A percentile compares a stretch with the other conserved stretches of the same genome.
phyloP scores from a whole-genome alignment of 2,888 invertebrate species.

The Conus canariensis region DNA sequence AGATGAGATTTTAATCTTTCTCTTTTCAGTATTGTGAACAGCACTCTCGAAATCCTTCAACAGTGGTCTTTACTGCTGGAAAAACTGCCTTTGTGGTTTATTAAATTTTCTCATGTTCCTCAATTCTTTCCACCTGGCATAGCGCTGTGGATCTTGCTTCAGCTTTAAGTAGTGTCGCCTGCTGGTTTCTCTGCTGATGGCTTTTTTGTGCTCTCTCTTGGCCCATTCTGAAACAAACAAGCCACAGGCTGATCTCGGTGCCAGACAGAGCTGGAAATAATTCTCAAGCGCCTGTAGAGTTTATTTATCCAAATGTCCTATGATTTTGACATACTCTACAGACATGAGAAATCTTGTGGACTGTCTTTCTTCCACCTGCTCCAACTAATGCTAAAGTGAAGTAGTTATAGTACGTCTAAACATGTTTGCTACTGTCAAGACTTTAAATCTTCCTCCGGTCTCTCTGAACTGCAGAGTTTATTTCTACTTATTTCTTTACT shows the following conservation, averaged over 20 bases:
- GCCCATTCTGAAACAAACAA: slow-evolving; percentile 36
- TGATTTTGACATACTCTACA: too few relatives aligned
- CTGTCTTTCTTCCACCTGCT: too few relatives aligned
- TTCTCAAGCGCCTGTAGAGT: not conserved
- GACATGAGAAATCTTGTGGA: too few relatives aligned
- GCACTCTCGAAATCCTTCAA: not conserved
- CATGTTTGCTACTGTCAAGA: too few relatives aligned
- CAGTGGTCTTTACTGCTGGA: not conserved
- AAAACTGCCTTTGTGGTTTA: not conserved
- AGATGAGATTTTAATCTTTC: too few relatives aligned
- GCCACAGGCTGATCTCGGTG: slow-evolving; percentile 2
- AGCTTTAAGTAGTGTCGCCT: slow-evolving; percentile 29
- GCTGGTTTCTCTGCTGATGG: slow-evolving; percentile 31
- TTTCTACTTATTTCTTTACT: too few relatives aligned
- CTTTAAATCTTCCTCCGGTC: too few relatives aligned
- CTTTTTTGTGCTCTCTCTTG: slow-evolving; percentile 33
- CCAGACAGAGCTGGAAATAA: not conserved
- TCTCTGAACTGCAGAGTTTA: too few relatives aligned
- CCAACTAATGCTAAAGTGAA: too few relatives aligned
- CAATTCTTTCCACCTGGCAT: slow-evolving; percentile 27
- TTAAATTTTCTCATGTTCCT: slow-evolving; percentile 9
- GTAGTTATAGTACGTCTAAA: too few relatives aligned
- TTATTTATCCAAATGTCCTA: too few relatives aligned
- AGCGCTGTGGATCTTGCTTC: slow-evolving; percentile 36
- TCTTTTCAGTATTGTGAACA: not conserved